Percentiles rank a stretch among this genome's conserved stretches.
These are phyloP conservation scores for Dallia pectoralis DNA, from an alignment of 2,797 vertebrate species.

Conservation along the genomic window DNA sequence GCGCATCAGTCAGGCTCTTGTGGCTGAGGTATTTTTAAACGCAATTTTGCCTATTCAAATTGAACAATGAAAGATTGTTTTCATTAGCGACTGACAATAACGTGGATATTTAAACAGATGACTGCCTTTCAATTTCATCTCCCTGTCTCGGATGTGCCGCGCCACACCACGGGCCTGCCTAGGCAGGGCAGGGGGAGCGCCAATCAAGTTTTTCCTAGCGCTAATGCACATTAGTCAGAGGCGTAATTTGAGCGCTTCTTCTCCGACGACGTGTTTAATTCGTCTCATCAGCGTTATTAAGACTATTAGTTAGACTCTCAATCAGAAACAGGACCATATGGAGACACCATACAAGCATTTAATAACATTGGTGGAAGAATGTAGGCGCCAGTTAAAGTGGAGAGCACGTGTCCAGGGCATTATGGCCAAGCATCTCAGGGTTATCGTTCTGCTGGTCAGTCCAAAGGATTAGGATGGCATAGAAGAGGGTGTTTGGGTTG, in stretches of 20 bases:
- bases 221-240: slow-evolving; percentile 2
- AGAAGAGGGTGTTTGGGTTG: neutral
- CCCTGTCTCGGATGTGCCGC: slow-evolving; percentile 45
- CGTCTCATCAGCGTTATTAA: neutral
- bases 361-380: neutral
- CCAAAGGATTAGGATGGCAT: slow-evolving; percentile 1
- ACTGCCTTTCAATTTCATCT: slow-evolving; percentile 74
- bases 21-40: slow-evolving; percentile 69
- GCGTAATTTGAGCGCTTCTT: neutral
- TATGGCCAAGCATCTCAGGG: neutral
- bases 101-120: slow-evolving; percentile 74
- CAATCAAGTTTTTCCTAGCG: neutral
- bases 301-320: neutral
- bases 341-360: neutral
- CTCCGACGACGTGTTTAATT: neutral
- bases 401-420: neutral
- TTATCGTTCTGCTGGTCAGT: neutral
- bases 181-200: slow-evolving; percentile 6
- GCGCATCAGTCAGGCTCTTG: slow-evolving; percentile 64
- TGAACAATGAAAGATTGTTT: slow-evolving; percentile 75
- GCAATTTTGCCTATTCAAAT: slow-evolving; percentile 64
- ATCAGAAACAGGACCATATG: neutral
- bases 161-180: slow-evolving; percentile 30
- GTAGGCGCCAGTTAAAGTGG: neutral
- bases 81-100: slow-evolving; percentile 73